A percentile compares a stretch with the other conserved stretches of the same genome.
These are phyloP conservation scores for Sylvietta virens DNA, from an alignment of 2,113 vertebrate genomes.

Conservation along the genomic window DNA sequence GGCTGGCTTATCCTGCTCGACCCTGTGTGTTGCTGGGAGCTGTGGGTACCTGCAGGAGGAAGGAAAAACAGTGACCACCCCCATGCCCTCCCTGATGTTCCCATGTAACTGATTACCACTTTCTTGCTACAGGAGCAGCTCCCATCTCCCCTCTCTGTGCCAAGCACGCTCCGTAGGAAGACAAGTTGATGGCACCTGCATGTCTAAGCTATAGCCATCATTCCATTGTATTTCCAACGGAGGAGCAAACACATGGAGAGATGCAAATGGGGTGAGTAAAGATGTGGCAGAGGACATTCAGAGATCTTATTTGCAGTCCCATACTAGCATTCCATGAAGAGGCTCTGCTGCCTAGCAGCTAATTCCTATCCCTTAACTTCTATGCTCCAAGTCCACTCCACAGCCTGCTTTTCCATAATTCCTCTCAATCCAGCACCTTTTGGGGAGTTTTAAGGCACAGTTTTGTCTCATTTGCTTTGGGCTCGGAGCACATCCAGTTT, in stretches of 20 bases:
- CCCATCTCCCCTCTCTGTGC: not conserved
- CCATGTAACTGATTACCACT: not conserved
- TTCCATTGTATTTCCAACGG: not conserved
- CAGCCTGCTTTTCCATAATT: not conserved
- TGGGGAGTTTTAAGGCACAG: not conserved
- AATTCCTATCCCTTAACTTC: not conserved
- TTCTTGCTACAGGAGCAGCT: not conserved
- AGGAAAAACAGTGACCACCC: not conserved
- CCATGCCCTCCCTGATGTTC: not conserved
- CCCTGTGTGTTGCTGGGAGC: accelerated
- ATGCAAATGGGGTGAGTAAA: not conserved
- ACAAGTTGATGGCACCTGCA: accelerated
- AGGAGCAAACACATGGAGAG: not conserved
- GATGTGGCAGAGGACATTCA: not conserved
- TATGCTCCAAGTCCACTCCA: not conserved
- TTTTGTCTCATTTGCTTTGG: not conserved
- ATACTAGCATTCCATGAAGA: not conserved
- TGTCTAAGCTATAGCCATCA: not conserved
- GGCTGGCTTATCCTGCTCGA: not conserved
- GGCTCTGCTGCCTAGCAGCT: not conserved
- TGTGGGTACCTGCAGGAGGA: not conserved
- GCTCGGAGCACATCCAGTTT: not conserved
- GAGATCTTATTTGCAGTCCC: not conserved
- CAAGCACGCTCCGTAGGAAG: not conserved
- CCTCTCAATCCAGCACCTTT: not conserved